A percentile compares a stretch with the other conserved stretches of the same genome.
Conservation (phyloP, 2,888 invertebrate species). For the Leptinotarsa haldemani region DNA sequence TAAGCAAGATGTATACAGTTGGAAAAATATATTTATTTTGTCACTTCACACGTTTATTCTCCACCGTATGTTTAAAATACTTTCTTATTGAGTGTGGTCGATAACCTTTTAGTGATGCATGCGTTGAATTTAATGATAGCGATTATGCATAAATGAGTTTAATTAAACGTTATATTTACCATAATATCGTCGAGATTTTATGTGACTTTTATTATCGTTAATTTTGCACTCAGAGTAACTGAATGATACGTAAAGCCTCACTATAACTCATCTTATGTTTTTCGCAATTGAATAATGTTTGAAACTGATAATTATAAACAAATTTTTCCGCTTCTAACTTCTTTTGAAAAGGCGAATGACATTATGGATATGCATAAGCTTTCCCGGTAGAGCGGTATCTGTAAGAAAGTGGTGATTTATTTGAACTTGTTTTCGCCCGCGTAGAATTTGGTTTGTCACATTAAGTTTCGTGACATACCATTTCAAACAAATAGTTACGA, state of each 20-base stretch:
- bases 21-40: not conserved
- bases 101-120: conserved; percentile 6
- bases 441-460: too few relatives aligned
- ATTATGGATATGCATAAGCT: too few relatives aligned
- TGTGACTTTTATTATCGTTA: not conserved
- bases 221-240: not conserved
- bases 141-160: not conserved
- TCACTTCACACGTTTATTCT: not conserved
- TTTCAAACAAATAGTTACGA: too few relatives aligned
- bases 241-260: not conserved
- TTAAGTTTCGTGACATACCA: too few relatives aligned
- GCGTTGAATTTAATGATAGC: not conserved
- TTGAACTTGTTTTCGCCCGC: too few relatives aligned
- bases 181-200: not conserved
- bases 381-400: too few relatives aligned
- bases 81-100: conserved; percentile 1
- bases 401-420: too few relatives aligned
- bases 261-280: not conserved
- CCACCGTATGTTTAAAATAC: not conserved
- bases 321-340: too few relatives aligned
- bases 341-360: too few relatives aligned
- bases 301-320: not conserved
- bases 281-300: not conserved
- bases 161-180: not conserved
- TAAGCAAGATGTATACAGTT: not conserved